These are phyloP conservation scores for Crotophaga sulcirostris DNA, from an alignment of 2,113 vertebrate genomes.

Conservation along the genomic window DNA sequence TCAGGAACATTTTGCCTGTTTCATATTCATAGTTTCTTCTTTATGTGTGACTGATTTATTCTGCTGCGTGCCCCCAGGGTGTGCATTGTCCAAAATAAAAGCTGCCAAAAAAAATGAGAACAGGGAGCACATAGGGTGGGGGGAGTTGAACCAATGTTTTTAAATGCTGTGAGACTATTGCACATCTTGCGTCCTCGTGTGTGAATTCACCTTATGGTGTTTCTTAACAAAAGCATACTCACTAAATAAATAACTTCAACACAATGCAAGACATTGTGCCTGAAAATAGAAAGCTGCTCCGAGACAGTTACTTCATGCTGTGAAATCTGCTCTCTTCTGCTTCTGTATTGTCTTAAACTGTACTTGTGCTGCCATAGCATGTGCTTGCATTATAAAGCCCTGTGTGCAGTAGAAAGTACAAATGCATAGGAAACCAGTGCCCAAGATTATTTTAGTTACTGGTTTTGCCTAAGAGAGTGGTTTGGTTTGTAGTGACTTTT, in stretches of 20 bases:
- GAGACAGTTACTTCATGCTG: neutral
- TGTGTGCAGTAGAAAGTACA: neutral
- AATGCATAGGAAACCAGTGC: neutral
- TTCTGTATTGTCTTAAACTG: neutral
- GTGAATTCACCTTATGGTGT: slow-evolving; percentile 19
- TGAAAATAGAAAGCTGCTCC: slow-evolving; percentile 22
- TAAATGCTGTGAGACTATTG: slow-evolving; percentile 1
- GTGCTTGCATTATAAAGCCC: neutral
- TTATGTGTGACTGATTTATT: slow-evolving; percentile 66
- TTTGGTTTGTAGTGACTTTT: neutral
- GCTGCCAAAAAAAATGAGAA: slow-evolving; percentile 30
- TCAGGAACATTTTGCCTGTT: slow-evolving; percentile 33
- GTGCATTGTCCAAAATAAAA: slow-evolving; percentile 67
- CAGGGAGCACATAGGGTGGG: neutral
- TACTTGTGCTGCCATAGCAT: neutral
- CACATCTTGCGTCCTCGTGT: neutral
- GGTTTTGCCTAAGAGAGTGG: neutral
- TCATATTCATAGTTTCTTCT: slow-evolving; percentile 61
- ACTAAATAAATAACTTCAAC: neutral
- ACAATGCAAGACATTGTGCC: neutral
- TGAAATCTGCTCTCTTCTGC: neutral
- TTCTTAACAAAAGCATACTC: neutral
- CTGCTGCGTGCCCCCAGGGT: slow-evolving; percentile 36
- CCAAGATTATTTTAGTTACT: neutral
- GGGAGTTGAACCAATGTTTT: neutral